Evolutionary conservation across 2,888 invertebrate genomes (phyloP), one percentile per base, ranked within the genome.

Genomic region (Neoascia interrupta): DNA sequence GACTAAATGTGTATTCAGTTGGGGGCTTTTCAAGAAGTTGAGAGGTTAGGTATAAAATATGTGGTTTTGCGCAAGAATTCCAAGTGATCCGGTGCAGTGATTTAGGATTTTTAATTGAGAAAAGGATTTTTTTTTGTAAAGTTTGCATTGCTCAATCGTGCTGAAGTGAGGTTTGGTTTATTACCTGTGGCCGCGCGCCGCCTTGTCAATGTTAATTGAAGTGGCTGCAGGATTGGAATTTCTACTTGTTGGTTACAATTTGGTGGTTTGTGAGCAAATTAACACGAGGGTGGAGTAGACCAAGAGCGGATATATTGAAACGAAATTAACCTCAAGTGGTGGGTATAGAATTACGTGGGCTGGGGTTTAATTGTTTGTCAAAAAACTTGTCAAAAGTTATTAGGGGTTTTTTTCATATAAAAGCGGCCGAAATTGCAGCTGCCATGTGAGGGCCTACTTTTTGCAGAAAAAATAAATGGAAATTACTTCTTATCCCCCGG

Each of bases 31-130:
- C 23, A 31, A 41, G 5, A 60, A 47, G 23, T 41, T 2, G n/a
- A 54, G 26, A 37, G 21, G 16, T 37, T 63, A 36, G n/a, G n/a
- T n/a, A n/a, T n/a, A n/a, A n/a, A n/a, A n/a, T 56, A 13, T 56
- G 54, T 26, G 54, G 49, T 56, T 63, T 75, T 69, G 49, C 75
- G 43, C 63, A 69, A 70, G 70, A 75, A 75, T 75, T 37, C 51
- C 63, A 63, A 69, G 45, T 63, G 63, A 63, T 69, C 11, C 63
- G 51, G 36, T 69, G 70, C 43, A 58, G 36, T 69, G 74, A 69
- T 75, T 75, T 63, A 69, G 63, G 70, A 75, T 58, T 75, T 70
- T 70, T 75, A 75, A 70, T 70, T 75, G 63, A 69, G 47, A 68
- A 73, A 75, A 75, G 41, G 63, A 63, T 69, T 69, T 66, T 41